phyloP scores from a whole-genome alignment of 2,888 invertebrate genomes.

The Andrena chrysosceles region DNA sequence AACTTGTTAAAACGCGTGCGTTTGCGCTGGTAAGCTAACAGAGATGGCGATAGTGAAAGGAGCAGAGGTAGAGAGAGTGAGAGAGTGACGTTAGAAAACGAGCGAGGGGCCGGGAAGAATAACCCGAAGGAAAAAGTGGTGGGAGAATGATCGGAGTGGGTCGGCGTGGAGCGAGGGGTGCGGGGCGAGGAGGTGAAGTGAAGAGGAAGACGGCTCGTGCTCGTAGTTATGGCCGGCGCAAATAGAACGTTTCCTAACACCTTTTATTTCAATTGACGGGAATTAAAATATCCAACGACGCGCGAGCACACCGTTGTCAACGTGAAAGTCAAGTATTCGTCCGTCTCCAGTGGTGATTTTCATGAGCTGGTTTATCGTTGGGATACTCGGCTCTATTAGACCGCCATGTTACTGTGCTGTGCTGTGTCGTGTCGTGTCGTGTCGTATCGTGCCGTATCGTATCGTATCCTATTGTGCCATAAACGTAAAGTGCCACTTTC shows the following conservation, averaged over 20 bases:
- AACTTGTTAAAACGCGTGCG: background rate
- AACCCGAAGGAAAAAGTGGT: slow-evolving; percentile 9
- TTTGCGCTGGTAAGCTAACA: background rate
- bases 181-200: slow-evolving; percentile 15
- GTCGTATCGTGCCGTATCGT: background rate
- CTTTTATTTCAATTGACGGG: background rate
- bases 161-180: background rate
- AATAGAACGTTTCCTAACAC: slow-evolving; percentile 24
- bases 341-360: background rate
- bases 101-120: slow-evolving; percentile 25
- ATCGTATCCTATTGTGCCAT: slow-evolving; percentile 27
- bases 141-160: background rate
- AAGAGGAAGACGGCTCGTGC: slow-evolving; percentile 36
- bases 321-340: background rate
- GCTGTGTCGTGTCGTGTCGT: slow-evolving; percentile 21
- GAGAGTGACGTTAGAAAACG: background rate
- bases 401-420: slow-evolving; percentile 55
- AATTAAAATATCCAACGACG: background rate
- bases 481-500: slow-evolving; percentile 18
- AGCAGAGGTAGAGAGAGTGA: background rate
- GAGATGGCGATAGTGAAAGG: background rate
- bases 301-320: background rate
- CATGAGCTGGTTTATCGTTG: background rate
- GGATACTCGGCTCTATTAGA: slow-evolving; percentile 30
- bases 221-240: slow-evolving; percentile 38